A percentile compares a stretch with the other conserved stretches of the same genome.
Conservation (phyloP, 2,113 vertebrate genomes). For the Chlorocebus sabaeus region DNA sequence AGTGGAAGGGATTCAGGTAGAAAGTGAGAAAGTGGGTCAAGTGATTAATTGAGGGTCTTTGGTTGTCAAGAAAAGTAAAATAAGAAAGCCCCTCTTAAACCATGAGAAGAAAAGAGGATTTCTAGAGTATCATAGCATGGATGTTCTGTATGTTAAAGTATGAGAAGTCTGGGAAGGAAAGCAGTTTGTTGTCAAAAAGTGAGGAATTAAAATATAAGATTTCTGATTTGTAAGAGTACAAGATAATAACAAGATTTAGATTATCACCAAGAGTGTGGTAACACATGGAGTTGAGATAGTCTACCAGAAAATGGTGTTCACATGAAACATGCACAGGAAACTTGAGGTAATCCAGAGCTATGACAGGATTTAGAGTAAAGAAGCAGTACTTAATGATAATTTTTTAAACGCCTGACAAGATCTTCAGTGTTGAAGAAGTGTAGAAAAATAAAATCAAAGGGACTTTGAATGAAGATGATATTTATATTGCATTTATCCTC, state of each 20-base stretch:
- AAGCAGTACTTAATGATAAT: not conserved
- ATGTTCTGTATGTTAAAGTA: not conserved
- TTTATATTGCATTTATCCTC: not conserved
- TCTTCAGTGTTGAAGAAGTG: not conserved
- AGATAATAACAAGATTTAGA: not conserved
- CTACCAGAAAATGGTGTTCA: not conserved
- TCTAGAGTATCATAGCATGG: not conserved
- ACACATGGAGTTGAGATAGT: not conserved
- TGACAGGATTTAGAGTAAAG: not conserved
- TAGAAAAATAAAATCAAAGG: not conserved
- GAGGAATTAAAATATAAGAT: not conserved
- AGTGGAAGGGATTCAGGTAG: not conserved
- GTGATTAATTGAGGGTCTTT: not conserved
- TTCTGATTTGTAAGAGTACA: not conserved
- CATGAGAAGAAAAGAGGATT: not conserved
- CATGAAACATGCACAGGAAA: not conserved
- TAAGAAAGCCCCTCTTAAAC: not conserved
- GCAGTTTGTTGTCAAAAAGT: not conserved
- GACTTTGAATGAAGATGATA: not conserved
- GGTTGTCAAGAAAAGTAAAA: not conserved
- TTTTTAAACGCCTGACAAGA: not conserved
- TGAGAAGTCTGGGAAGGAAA: not conserved
- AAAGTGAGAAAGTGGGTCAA: not conserved
- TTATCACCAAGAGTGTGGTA: not conserved
- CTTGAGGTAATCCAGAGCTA: not conserved